Evolutionary conservation across 2,888 invertebrate genomes (phyloP).

Genomic region (Tetropium fuscum): DNA sequence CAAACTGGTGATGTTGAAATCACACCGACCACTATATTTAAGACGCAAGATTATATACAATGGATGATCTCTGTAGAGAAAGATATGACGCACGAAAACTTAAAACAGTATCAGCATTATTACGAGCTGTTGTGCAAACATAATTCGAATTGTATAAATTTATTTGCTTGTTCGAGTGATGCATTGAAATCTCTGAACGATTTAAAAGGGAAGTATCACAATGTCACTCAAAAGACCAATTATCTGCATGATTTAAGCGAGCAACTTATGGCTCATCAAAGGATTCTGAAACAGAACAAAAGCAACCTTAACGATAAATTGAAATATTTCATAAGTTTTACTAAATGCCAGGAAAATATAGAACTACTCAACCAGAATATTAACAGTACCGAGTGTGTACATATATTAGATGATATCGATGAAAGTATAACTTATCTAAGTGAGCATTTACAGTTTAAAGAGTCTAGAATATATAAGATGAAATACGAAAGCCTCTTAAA

Average conservation of each 20-base stretch:
- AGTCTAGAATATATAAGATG: constrained; percentile 83
- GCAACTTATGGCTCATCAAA: constrained; percentile 90
- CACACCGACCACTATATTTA: constrained; percentile 66
- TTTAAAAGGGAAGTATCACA: constrained; percentile 82
- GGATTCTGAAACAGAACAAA: constrained; percentile 82
- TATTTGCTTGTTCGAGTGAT: constrained; percentile 70
- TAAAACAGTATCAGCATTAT: constrained; percentile 78
- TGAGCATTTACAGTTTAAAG: constrained; percentile 87
- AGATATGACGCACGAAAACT: constrained; percentile 77
- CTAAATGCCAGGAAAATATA: constrained; percentile 54
- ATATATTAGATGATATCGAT: constrained; percentile 86
- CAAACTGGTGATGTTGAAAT: constrained; percentile 37
- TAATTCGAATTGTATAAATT: constrained; percentile 75
- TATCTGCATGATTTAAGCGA: constrained; percentile 93
- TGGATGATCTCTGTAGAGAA: constrained; percentile 82
- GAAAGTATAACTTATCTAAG: constrained; percentile 85
- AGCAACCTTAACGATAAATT: constrained; percentile 84
- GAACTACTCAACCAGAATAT: constrained; percentile 52
- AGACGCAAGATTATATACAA: constrained; percentile 78
- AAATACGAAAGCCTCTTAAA: constrained; percentile 88
- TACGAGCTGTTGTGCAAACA: constrained; percentile 78
- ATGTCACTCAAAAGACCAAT: constrained; percentile 93
- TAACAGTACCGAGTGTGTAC: constrained; percentile 83
- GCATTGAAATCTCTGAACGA: constrained; percentile 73
- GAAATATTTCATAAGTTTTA: constrained; percentile 86